A percentile compares a stretch with the other conserved stretches of the same genome.
Conservation (phyloP, 1,140 invertebrate genomes). For the Drosophila subpulchrella region DNA sequence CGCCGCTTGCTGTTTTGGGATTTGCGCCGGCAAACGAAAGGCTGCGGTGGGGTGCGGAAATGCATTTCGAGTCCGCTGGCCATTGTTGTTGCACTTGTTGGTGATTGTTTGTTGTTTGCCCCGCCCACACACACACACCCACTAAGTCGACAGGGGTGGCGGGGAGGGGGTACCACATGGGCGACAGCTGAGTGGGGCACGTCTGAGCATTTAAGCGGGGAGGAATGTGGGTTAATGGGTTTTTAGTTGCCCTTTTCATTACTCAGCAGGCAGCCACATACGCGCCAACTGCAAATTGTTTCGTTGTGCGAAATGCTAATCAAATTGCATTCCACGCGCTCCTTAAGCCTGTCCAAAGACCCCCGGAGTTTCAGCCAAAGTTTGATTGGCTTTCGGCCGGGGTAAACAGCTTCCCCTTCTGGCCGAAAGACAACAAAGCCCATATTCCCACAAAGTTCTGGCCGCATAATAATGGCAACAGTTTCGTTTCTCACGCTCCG, state of each 20-base stretch:
- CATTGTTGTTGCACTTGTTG: conserved; percentile 53
- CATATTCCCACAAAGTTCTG: conserved; percentile 7
- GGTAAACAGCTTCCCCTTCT: conserved; percentile 14
- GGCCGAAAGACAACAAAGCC: conserved; percentile 28
- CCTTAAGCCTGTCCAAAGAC: neutral
- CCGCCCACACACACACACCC: conserved; percentile 21
- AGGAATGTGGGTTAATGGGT: conserved; percentile 80
- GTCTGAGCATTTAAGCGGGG: conserved; percentile 67
- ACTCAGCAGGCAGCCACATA: conserved; percentile 34
- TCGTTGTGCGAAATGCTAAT: conserved; percentile 53
- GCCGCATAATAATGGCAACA: conserved; percentile 44
- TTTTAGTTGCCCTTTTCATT: conserved; percentile 80
- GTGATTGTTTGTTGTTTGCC: conserved; percentile 26
- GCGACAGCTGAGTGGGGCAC: conserved; percentile 52
- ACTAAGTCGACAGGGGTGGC: neutral
- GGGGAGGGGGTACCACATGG: conserved; percentile 16
- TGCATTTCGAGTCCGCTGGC: conserved; percentile 65
- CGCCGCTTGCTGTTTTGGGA: conserved; percentile 58
- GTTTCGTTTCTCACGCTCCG: conserved; percentile 28
- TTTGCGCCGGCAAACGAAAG: conserved; percentile 59
- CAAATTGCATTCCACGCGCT: conserved; percentile 41
- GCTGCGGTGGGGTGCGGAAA: conserved; percentile 45
- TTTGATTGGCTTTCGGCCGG: conserved; percentile 16
- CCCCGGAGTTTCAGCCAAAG: conserved; percentile 12
- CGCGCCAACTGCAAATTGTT: conserved; percentile 44